Evolutionary conservation across 2,888 invertebrate species (phyloP).

Genomic region (Rotaria magnacalcarata): DNA sequence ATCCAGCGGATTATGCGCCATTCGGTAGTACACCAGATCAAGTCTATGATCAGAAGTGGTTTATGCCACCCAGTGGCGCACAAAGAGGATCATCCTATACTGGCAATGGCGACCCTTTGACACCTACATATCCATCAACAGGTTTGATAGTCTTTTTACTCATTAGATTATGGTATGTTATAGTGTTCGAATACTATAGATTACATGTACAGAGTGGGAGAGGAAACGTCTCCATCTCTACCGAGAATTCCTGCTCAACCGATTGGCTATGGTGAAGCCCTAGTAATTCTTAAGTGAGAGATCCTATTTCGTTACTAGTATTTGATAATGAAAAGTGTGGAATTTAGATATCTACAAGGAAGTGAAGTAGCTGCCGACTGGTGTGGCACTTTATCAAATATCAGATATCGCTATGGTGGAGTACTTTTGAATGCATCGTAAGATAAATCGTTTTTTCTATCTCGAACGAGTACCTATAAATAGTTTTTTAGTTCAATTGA

Average conservation of each 20-base stretch:
- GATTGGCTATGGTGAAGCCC: constrained; percentile 51
- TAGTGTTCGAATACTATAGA: neutral
- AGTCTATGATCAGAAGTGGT: constrained; percentile 57
- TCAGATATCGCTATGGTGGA: constrained; percentile 47
- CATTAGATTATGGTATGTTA: too few relatives aligned
- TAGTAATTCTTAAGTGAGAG: constrained; percentile 49
- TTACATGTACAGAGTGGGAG: neutral
- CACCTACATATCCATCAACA: constrained; percentile 62
- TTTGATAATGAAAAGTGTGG: neutral
- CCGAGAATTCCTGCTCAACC: constrained; percentile 47
- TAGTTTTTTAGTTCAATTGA: neutral
- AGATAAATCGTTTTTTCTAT: neutral
- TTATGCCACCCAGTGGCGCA: constrained; percentile 61
- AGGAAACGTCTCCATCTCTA: constrained; percentile 48
- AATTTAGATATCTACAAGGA: neutral
- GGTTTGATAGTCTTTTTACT: constrained; percentile 14
- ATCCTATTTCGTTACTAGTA: neutral
- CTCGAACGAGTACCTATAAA: too few relatives aligned
- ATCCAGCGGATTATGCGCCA: constrained; percentile 58
- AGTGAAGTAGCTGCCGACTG: neutral
- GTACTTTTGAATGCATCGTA: constrained; percentile 14
- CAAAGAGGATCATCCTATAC: constrained; percentile 60
- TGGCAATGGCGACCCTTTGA: constrained; percentile 61
- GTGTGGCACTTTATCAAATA: neutral
- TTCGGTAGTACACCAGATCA: constrained; percentile 50